These are phyloP conservation scores for Caerostris extrusa DNA, from an alignment of 1,140 invertebrate species.

Conservation along the genomic window DNA sequence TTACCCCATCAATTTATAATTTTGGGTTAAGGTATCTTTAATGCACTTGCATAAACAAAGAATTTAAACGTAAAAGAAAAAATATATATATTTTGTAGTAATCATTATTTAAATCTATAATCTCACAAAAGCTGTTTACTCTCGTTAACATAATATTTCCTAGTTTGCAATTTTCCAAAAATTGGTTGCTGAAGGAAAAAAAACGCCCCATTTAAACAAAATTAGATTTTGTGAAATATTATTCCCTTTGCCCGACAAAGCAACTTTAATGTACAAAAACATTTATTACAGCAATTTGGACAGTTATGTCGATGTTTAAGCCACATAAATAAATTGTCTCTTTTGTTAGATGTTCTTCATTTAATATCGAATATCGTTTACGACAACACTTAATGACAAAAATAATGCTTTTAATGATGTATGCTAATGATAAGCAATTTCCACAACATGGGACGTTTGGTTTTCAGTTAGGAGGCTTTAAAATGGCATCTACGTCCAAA, in stretches of 20 bases:
- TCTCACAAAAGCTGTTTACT: too few relatives aligned
- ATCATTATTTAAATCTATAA: too few relatives aligned
- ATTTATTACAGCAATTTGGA: not conserved
- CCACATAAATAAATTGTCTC: not conserved
- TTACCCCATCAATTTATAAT: too few relatives aligned
- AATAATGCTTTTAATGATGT: slow-evolving; percentile 23
- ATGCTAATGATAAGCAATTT: slow-evolving; percentile 39
- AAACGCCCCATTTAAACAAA: not conserved
- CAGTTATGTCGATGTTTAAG: slow-evolving; percentile 6
- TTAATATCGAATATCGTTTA: slow-evolving; percentile 31
- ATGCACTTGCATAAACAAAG: too few relatives aligned
- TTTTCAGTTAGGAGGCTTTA: too few relatives aligned
- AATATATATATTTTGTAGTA: too few relatives aligned
- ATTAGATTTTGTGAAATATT: not conserved
- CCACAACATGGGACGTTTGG: too few relatives aligned
- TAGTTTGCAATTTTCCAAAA: too few relatives aligned
- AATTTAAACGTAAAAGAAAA: too few relatives aligned
- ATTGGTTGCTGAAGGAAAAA: not conserved
- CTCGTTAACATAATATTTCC: too few relatives aligned
- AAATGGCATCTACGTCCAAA: too few relatives aligned
- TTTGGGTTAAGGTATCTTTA: too few relatives aligned
- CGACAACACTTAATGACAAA: slow-evolving; percentile 13
- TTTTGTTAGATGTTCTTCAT: not conserved
- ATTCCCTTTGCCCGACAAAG: not conserved
- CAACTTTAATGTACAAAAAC: not conserved